Evolutionary conservation across 2,113 vertebrate species (phyloP).

Genomic region (Excalfactoria chinensis): DNA sequence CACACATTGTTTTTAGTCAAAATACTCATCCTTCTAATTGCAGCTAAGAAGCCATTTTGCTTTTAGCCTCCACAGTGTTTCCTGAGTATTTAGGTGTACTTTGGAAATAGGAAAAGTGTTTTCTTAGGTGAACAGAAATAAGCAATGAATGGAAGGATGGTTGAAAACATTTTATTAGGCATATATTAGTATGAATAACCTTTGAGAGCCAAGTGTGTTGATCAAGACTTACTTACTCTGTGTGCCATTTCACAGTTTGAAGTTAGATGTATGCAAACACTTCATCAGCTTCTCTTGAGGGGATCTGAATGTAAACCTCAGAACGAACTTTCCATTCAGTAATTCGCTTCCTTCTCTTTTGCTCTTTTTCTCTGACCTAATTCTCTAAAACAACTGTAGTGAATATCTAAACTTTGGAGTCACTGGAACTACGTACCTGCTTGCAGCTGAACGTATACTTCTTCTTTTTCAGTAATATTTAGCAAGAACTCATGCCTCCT

Average conservation of each 20-base stretch:
- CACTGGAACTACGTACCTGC: not conserved
- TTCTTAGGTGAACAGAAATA: not conserved
- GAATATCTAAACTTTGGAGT: conserved; percentile 16
- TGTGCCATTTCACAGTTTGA: conserved; percentile 12
- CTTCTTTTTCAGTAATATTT: not conserved
- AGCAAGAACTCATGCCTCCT: not conserved
- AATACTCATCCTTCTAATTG: not conserved
- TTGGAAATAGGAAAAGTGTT: not conserved
- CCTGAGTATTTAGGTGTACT: not conserved
- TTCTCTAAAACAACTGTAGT: not conserved
- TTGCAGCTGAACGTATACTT: not conserved
- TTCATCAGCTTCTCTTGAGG: conserved; percentile 9
- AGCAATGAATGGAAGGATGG: not conserved
- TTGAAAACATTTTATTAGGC: not conserved
- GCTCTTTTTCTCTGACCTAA: not conserved
- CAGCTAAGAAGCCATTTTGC: not conserved
- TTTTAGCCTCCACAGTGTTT: not conserved
- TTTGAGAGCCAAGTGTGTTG: not conserved
- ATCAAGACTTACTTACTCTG: not conserved
- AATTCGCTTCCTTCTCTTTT: conserved; percentile 33
- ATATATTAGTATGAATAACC: not conserved
- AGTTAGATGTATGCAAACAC: conserved; percentile 45
- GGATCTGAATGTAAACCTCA: conserved; percentile 1
- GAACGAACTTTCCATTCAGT: conserved; percentile 20
- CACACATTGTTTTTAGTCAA: not conserved